These are phyloP conservation scores for Caenorhabditis sp. DNA, from an alignment of 2,888 invertebrate genomes.

Conservation along the genomic window DNA sequence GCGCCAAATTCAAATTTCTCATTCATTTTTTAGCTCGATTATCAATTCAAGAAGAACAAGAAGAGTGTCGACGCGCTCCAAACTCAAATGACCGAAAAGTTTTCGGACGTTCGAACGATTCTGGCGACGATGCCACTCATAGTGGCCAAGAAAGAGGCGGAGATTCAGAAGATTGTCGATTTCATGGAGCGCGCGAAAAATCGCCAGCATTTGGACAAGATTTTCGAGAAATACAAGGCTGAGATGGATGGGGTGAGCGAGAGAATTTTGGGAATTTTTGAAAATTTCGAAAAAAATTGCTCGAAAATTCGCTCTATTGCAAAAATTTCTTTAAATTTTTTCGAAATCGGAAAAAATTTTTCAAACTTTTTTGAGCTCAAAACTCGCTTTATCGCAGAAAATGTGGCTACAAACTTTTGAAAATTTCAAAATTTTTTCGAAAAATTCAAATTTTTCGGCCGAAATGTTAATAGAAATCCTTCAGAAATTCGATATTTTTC, in stretches of 20 bases:
- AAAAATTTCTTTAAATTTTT: too few relatives aligned
- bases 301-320: too few relatives aligned
- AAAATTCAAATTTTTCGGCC: too few relatives aligned
- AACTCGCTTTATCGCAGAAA: too few relatives aligned
- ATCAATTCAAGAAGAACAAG: conserved; percentile 22
- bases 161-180: conserved; percentile 26
- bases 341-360: too few relatives aligned
- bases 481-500: too few relatives aligned
- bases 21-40: conserved; percentile 17
- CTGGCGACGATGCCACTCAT: conserved; percentile 1
- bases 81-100: conserved; percentile 25
- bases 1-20: neutral
- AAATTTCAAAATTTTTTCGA: too few relatives aligned
- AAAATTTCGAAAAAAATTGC: too few relatives aligned
- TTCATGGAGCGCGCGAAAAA: conserved; percentile 34
- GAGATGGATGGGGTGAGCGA: conserved; percentile 12
- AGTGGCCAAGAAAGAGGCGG: conserved; percentile 17
- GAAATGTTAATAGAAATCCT: too few relatives aligned
- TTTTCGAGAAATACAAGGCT: conserved; percentile 21
- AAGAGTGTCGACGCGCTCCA: conserved; percentile 4
- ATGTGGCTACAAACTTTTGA: too few relatives aligned
- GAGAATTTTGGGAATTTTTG: too few relatives aligned
- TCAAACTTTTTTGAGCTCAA: too few relatives aligned
- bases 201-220: conserved; percentile 18
- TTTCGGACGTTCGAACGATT: neutral